Percentiles rank a stretch among this genome's conserved stretches.
phyloP scores from a whole-genome alignment of 2,113 vertebrate genomes.

The Hyla sarda region DNA sequence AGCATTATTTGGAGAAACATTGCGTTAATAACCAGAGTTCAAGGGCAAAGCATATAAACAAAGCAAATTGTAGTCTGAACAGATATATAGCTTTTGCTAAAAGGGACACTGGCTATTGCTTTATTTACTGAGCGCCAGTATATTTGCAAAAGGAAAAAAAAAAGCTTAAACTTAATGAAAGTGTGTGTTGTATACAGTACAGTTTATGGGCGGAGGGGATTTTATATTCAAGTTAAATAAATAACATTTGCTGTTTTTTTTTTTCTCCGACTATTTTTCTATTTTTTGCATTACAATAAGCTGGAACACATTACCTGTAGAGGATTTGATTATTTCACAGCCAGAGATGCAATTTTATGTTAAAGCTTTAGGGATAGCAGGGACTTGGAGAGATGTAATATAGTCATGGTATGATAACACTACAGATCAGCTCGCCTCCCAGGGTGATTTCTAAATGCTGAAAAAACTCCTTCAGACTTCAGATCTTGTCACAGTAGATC shows the following conservation, averaged over 20 bases:
- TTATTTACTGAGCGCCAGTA: slow-evolving; percentile 81
- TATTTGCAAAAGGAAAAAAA: slow-evolving; percentile 66
- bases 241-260: slow-evolving; percentile 8
- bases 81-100: slow-evolving; percentile 86
- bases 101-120: slow-evolving; percentile 78
- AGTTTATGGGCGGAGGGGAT: slow-evolving; percentile 7
- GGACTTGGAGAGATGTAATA: slow-evolving; percentile 68
- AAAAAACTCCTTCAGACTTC: slow-evolving; percentile 49
- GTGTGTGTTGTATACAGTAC: slow-evolving; percentile 12
- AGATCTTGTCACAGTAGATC: slow-evolving; percentile 56
- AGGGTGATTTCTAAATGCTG: slow-evolving; percentile 54
- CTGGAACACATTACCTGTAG: slow-evolving; percentile 58
- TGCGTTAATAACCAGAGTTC: slow-evolving; percentile 88
- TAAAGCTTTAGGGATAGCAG: slow-evolving; percentile 65
- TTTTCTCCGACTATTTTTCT: background rate
- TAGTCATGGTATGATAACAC: slow-evolving; percentile 67
- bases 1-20: slow-evolving; percentile 85
- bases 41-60: slow-evolving; percentile 87
- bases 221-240: slow-evolving; percentile 24
- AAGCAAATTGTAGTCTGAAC: slow-evolving; percentile 85
- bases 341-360: slow-evolving; percentile 72
- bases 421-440: slow-evolving; percentile 63
- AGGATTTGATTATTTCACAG: slow-evolving; percentile 71
- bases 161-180: slow-evolving; percentile 35
- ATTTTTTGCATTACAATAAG: slow-evolving; percentile 53